Evolutionary conservation across 2,888 invertebrate species (phyloP).

Genomic region (Isoperla grammatica): DNA sequence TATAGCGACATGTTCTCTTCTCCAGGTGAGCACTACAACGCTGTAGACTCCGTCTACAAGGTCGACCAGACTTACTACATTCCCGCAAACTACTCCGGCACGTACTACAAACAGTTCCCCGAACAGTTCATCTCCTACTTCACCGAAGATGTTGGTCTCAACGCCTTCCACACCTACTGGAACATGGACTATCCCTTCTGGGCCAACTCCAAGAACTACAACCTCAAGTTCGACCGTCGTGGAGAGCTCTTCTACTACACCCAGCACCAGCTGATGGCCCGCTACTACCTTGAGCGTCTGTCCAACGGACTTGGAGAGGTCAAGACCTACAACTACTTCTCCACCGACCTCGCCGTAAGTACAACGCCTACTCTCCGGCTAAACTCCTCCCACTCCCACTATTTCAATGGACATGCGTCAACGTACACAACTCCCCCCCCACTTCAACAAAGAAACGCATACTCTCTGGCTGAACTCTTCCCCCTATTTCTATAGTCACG

Average conservation of each 20-base stretch:
- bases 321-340: slow-evolving; percentile 43
- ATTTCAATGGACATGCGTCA: too few species aligned
- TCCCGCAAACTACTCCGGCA: slow-evolving; percentile 27
- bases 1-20: too few species aligned
- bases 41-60: slow-evolving; percentile 12
- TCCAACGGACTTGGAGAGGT: slow-evolving; percentile 65
- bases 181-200: slow-evolving; percentile 59
- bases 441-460: too few species aligned
- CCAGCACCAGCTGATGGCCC: slow-evolving; percentile 61
- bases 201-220: slow-evolving; percentile 48
- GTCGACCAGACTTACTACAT: slow-evolving; percentile 22
- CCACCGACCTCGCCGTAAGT: slow-evolving; percentile 13
- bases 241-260: slow-evolving; percentile 48
- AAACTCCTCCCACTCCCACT: too few species aligned
- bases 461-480: too few species aligned
- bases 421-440: too few species aligned
- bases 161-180: slow-evolving; percentile 60
- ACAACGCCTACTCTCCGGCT: neutral
- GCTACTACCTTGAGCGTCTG: slow-evolving; percentile 69
- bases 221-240: slow-evolving; percentile 44
- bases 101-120: slow-evolving; percentile 16
- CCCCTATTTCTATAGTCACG: too few species aligned
- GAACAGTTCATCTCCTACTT: slow-evolving; percentile 53
- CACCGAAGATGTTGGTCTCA: slow-evolving; percentile 64
- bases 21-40: slow-evolving; percentile 3